Conservation (phyloP, 2,888 invertebrate species). For the Stomorhina lunata region DNA sequence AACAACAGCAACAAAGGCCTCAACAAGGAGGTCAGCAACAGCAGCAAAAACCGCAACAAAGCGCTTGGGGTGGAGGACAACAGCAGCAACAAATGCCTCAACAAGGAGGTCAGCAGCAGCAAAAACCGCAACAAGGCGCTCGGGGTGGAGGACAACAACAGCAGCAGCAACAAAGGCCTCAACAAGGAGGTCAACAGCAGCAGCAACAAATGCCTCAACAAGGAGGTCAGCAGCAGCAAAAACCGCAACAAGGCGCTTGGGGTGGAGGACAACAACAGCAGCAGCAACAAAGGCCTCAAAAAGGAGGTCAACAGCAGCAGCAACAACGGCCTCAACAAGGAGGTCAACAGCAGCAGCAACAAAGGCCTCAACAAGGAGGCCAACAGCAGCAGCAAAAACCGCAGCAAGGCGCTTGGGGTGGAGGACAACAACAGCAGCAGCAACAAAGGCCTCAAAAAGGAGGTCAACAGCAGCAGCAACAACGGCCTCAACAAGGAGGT, state of each 20-base stretch:
- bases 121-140: conserved; percentile 40
- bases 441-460: conserved; percentile 34
- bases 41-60: conserved; percentile 29
- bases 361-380: background rate
- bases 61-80: conserved; percentile 32
- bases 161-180: conserved; percentile 23
- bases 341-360: too few species aligned
- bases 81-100: conserved; percentile 36
- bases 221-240: conserved; percentile 29
- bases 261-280: background rate
- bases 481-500: too few species aligned
- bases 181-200: background rate
- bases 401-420: background rate
- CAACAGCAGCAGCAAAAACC: too few species aligned
- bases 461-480: too few species aligned
- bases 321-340: conserved; percentile 35
- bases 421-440: too few species aligned
- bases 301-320: too few species aligned
- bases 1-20: conserved; percentile 14
- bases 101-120: conserved; percentile 4
- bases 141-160: conserved; percentile 28
- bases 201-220: conserved; percentile 28
- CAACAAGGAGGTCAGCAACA: conserved; percentile 29
- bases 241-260: conserved; percentile 14
- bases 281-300: too few species aligned